Evolutionary conservation across 2,797 vertebrate species (phyloP).

Genomic region (Rhabdomys pumilio): DNA sequence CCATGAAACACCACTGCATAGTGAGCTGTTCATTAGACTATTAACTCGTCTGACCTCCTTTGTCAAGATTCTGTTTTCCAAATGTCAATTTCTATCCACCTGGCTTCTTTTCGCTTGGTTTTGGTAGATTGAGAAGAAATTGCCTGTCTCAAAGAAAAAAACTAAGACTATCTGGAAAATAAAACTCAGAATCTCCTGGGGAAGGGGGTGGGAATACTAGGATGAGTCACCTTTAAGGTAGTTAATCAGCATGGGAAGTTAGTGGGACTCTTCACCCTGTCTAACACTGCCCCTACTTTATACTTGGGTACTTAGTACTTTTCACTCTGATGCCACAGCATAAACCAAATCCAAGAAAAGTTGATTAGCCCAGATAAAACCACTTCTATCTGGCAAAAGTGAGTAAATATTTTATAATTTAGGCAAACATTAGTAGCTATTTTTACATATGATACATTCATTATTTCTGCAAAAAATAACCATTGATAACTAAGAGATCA

Average conservation of each 20-base stretch:
- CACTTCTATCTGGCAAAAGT: background rate
- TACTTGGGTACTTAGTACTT: background rate
- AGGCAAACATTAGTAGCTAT: background rate
- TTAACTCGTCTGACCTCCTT: slow-evolving; percentile 53
- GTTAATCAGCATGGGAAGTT: background rate
- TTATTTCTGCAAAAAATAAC: slow-evolving; percentile 47
- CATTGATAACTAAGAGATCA: background rate
- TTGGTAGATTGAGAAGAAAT: slow-evolving; percentile 65
- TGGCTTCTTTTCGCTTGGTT: slow-evolving; percentile 64
- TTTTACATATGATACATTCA: slow-evolving; percentile 5
- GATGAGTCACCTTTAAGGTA: slow-evolving; percentile 48
- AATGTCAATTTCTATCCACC: slow-evolving; percentile 54
- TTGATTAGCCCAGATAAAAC: slow-evolving; percentile 1
- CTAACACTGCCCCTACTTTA: background rate
- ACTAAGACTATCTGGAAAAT: slow-evolving; percentile 30
- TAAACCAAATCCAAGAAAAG: background rate
- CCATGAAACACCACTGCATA: background rate
- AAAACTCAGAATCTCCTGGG: slow-evolving; percentile 38
- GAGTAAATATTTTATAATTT: slow-evolving; percentile 11
- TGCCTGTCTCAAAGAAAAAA: slow-evolving; percentile 46
- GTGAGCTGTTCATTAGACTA: slow-evolving; percentile 17
- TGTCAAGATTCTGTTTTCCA: slow-evolving; percentile 40
- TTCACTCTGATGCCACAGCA: background rate
- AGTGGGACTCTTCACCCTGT: background rate
- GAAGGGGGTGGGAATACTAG: background rate